Percentiles rank a stretch among this genome's conserved stretches.
phyloP scores from a whole-genome alignment of 2,797 vertebrate genomes.

The Paramormyrops hopkinsi region DNA sequence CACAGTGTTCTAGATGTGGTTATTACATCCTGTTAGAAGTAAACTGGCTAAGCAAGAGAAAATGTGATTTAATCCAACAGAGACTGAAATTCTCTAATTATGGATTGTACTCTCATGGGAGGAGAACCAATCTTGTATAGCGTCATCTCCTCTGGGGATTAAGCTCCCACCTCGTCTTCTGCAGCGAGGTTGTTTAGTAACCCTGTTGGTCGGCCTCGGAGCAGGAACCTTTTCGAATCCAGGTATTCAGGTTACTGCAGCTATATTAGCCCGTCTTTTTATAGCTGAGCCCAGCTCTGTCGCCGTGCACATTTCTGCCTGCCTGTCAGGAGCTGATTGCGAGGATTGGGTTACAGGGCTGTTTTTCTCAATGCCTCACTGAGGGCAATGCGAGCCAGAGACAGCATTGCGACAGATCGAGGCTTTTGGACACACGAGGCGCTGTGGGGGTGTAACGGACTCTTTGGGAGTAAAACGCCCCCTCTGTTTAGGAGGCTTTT shows the following conservation, averaged over 20 bases:
- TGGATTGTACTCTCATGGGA: not conserved
- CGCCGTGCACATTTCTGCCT: slow-evolving; percentile 45
- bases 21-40: not conserved
- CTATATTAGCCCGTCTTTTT: slow-evolving; percentile 54
- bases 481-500: not conserved
- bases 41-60: not conserved
- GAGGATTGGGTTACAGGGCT: slow-evolving; percentile 53
- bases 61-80: slow-evolving; percentile 4
- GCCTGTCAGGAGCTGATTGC: slow-evolving; percentile 39
- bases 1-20: not conserved
- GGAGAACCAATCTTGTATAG: not conserved
- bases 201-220: slow-evolving; percentile 29
- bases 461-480: not conserved
- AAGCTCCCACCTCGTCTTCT: not conserved
- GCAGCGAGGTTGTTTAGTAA: not conserved
- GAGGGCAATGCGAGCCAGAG: slow-evolving; percentile 21
- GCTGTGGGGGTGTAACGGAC: not conserved
- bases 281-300: slow-evolving; percentile 60
- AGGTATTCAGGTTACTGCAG: slow-evolving; percentile 34
- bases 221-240: slow-evolving; percentile 28
- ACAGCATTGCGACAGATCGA: not conserved
- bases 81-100: not conserved
- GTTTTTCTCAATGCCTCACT: slow-evolving; percentile 28
- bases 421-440: not conserved
- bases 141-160: not conserved